Percentiles rank a stretch among this genome's conserved stretches.
phyloP scores from a whole-genome alignment of 2,888 invertebrate genomes.

The Cantharis rufa region DNA sequence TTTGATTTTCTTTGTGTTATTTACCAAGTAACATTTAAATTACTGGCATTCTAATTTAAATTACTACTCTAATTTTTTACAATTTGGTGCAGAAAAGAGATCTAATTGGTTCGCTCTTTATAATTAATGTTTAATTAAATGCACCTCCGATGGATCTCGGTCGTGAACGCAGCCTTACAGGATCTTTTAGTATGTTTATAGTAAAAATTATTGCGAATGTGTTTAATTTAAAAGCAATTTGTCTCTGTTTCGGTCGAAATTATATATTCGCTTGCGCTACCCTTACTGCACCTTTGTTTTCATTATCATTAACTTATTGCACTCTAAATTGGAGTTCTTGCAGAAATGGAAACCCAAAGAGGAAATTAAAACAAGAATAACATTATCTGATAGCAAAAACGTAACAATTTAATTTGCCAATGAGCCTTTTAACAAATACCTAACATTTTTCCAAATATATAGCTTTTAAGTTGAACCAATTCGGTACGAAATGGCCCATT shows the following conservation, averaged over 20 bases:
- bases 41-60: neutral
- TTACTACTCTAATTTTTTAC: neutral
- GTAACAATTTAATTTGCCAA: constrained; percentile 30
- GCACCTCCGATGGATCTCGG: too few species aligned
- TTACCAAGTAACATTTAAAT: neutral
- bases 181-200: neutral
- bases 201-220: neutral
- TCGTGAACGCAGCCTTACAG: neutral
- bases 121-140: too few species aligned
- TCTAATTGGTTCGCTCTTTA: too few species aligned
- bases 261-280: neutral
- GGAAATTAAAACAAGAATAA: constrained; percentile 32
- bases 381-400: constrained; percentile 33
- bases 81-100: neutral
- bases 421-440: constrained; percentile 29
- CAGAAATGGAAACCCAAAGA: constrained; percentile 15
- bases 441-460: constrained; percentile 23
- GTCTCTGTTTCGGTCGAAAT: neutral
- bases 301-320: constrained; percentile 30
- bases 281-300: constrained; percentile 22
- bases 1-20: neutral
- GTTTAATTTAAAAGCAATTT: neutral
- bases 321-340: constrained; percentile 19
- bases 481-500: constrained; percentile 30
- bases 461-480: constrained; percentile 25